Evolutionary conservation across 2,113 vertebrate species (phyloP).

Genomic region (Shinisaurus crocodilurus): DNA sequence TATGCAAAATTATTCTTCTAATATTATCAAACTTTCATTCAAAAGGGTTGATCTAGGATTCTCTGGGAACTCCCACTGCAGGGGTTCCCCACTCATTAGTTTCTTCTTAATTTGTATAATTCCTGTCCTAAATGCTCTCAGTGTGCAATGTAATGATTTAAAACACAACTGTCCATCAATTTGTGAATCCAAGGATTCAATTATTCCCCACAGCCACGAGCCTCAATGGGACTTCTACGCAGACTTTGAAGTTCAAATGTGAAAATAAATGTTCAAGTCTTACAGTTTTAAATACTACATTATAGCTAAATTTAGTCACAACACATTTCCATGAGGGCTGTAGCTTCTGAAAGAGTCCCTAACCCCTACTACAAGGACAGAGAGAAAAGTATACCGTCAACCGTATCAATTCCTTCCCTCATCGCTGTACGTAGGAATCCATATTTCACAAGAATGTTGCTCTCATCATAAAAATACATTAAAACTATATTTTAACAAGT

Average conservation of each 20-base stretch:
- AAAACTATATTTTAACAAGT: neutral
- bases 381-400: neutral
- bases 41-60: neutral
- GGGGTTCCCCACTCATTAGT: conserved; percentile 26
- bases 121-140: conserved; percentile 17
- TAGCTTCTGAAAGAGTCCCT: neutral
- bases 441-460: neutral
- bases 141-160: conserved; percentile 29
- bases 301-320: neutral
- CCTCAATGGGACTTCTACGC: neutral
- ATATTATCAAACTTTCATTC: conserved; percentile 1
- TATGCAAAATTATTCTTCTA: conserved; percentile 20
- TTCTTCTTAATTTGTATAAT: conserved; percentile 38
- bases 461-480: neutral
- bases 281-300: neutral
- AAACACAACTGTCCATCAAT: conserved; percentile 7
- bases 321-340: conserved; percentile 1
- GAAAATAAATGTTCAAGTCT: conserved; percentile 12
- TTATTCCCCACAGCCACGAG: neutral
- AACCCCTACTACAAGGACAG: no score
- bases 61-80: conserved; percentile 26
- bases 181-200: neutral
- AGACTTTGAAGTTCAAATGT: conserved; percentile 30
- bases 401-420: neutral
- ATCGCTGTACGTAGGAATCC: neutral